A percentile compares a stretch with the other conserved stretches of the same genome.
phyloP scores from a whole-genome alignment of 2,113 vertebrate species.

The Lepisosteus oculatus region DNA sequence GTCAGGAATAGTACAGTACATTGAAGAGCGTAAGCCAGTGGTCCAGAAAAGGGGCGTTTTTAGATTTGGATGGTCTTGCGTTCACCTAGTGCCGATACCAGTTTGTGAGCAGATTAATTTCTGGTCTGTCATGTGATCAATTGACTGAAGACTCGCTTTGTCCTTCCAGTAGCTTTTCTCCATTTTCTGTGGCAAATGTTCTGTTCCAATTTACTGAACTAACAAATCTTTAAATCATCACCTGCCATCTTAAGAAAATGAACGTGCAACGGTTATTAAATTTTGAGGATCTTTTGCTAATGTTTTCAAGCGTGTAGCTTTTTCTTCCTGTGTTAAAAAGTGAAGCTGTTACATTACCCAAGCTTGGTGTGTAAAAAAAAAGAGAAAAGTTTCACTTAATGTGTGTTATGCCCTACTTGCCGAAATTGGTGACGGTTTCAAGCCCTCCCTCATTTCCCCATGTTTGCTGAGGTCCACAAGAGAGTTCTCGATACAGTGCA shows the following conservation, averaged over 20 bases:
- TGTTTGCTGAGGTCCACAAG: constrained; percentile 33
- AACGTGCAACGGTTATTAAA: neutral
- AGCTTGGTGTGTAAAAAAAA: neutral
- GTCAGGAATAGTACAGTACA: no score
- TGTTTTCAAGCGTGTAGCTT: neutral
- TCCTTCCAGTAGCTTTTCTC: neutral
- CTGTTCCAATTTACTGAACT: constrained; percentile 22
- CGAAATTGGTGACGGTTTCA: neutral
- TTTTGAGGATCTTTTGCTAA: neutral
- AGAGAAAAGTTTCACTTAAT: neutral
- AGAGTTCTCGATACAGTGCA: constrained; percentile 32
- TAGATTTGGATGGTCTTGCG: neutral
- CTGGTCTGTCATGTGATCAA: neutral
- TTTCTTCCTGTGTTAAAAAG: neutral
- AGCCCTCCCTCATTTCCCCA: constrained; percentile 5
- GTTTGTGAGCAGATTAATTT: neutral
- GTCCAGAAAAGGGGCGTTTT: neutral
- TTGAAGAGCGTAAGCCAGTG: neutral
- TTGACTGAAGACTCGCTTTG: neutral
- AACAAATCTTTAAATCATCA: constrained; percentile 25
- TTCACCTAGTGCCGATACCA: neutral
- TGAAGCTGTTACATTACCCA: neutral
- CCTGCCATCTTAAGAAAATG: neutral
- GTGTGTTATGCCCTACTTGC: constrained; percentile 14
- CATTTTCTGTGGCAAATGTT: neutral